Conservation (phyloP, 2,797 vertebrate species). For the Heterohyrax brucei region DNA sequence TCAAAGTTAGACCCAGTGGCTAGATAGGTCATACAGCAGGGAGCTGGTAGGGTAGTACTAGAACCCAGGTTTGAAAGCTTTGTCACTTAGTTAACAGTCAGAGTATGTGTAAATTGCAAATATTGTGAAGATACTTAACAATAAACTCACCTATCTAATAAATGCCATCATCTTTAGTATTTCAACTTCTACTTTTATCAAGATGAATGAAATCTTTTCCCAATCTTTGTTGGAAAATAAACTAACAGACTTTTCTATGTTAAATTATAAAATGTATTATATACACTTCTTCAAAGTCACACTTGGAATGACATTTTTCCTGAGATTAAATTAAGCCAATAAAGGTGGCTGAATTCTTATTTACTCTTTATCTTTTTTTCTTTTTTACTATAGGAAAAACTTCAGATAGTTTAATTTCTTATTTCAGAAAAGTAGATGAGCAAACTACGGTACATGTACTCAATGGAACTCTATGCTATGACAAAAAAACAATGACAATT, state of each 20-base stretch:
- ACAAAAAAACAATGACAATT: too few relatives aligned
- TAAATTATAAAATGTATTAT: slow-evolving; percentile 39
- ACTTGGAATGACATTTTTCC: slow-evolving; percentile 12
- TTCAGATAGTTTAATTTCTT: slow-evolving; percentile 66
- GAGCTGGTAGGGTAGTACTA: neutral
- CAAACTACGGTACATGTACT: too few relatives aligned
- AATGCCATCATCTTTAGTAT: neutral
- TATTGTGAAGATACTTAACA: neutral
- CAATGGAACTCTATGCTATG: too few relatives aligned
- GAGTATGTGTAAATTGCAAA: slow-evolving; percentile 10
- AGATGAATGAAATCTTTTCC: neutral
- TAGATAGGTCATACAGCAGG: neutral
- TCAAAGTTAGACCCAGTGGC: neutral
- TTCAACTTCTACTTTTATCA: slow-evolving; percentile 8
- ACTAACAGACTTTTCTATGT: neutral
- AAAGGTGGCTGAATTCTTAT: neutral
- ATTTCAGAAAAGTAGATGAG: slow-evolving; percentile 66
- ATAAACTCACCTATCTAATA: slow-evolving; percentile 8
- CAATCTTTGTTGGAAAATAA: neutral
- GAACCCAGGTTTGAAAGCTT: neutral
- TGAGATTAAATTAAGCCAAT: slow-evolving; percentile 68
- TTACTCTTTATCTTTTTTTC: slow-evolving; percentile 33
- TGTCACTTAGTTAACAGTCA: neutral
- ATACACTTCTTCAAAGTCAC: slow-evolving; percentile 43
- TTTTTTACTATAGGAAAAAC: slow-evolving; percentile 24